Evolutionary conservation across 2,888 invertebrate genomes (phyloP).

Genomic region (Nycteola revayana): DNA sequence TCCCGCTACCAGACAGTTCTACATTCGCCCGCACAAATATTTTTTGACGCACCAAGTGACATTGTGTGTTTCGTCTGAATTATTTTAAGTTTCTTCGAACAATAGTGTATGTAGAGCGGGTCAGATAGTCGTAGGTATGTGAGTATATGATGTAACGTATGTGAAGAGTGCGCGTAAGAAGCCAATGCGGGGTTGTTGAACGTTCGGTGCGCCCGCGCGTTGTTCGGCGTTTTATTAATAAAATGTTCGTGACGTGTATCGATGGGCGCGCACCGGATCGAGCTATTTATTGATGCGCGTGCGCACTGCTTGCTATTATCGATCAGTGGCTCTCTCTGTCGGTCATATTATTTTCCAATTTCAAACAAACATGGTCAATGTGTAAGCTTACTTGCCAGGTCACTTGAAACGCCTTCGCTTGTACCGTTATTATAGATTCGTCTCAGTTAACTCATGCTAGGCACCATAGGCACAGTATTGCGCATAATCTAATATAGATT

Average conservation of each 20-base stretch:
- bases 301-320: conserved; percentile 50
- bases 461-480: conserved; percentile 36
- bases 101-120: conserved; percentile 42
- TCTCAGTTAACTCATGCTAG: conserved; percentile 37
- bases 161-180: conserved; percentile 48
- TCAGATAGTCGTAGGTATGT: conserved; percentile 33
- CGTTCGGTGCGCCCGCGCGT: conserved; percentile 56
- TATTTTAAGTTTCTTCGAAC: conserved; percentile 17
- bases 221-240: conserved; percentile 76
- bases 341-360: conserved; percentile 29
- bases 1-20: conserved; percentile 33
- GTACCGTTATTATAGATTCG: conserved; percentile 39
- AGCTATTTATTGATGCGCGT: conserved; percentile 74
- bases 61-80: too few relatives aligned
- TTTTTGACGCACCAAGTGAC: neutral
- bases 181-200: conserved; percentile 70
- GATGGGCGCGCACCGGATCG: conserved; percentile 62
- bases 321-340: conserved; percentile 45
- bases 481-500: conserved; percentile 29
- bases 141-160: conserved; percentile 53
- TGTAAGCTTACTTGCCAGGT: conserved; percentile 26
- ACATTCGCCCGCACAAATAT: conserved; percentile 23
- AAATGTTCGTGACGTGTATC: conserved; percentile 74
- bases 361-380: conserved; percentile 26
- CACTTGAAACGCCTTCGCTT: conserved; percentile 28